These are phyloP conservation scores for Turritopsis dohrnii DNA, from an alignment of 30 jellyfish, hydroid and myxozoan genomes.

Conservation along the genomic window DNA sequence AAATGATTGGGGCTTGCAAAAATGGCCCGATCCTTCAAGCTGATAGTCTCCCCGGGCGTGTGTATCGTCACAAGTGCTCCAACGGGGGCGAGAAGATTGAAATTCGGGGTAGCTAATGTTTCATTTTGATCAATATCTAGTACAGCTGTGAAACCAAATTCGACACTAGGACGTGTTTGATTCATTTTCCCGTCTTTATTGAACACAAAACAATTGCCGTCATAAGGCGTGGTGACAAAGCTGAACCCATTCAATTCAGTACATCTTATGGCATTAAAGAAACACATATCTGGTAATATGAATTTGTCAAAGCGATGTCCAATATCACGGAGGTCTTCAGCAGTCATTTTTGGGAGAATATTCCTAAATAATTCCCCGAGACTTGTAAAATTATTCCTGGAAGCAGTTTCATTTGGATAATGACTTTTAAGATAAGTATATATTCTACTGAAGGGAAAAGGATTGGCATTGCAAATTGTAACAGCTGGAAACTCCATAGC, in stretches of 20 bases:
- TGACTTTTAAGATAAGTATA: not conserved
- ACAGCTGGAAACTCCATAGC: constrained; percentile 26
- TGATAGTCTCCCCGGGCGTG: not conserved
- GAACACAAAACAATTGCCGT: constrained; percentile 30
- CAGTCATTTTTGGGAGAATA: not conserved
- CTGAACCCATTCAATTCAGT: constrained; percentile 5
- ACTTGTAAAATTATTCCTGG: not conserved
- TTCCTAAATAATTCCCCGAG: not conserved
- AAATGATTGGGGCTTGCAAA: constrained; percentile 15
- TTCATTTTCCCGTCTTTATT: not conserved
- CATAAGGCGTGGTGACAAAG: not conserved
- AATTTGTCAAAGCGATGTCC: not conserved
- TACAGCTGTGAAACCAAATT: constrained; percentile 11
- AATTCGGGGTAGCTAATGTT: not conserved
- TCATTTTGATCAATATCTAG: constrained; percentile 25
- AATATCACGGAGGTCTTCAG: not conserved
- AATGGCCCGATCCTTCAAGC: not conserved
- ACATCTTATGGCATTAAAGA: not conserved
- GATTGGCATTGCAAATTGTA: constrained; percentile 32
- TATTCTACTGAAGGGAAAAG: not conserved
- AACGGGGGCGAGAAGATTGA: not conserved
- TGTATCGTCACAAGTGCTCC: constrained; percentile 23
- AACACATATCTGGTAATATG: not conserved
- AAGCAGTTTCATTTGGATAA: not conserved
- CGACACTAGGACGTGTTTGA: constrained; percentile 14